These are phyloP conservation scores for Cherax quadricarinatus DNA, from an alignment of 1,140 invertebrate species.

Conservation along the genomic window DNA sequence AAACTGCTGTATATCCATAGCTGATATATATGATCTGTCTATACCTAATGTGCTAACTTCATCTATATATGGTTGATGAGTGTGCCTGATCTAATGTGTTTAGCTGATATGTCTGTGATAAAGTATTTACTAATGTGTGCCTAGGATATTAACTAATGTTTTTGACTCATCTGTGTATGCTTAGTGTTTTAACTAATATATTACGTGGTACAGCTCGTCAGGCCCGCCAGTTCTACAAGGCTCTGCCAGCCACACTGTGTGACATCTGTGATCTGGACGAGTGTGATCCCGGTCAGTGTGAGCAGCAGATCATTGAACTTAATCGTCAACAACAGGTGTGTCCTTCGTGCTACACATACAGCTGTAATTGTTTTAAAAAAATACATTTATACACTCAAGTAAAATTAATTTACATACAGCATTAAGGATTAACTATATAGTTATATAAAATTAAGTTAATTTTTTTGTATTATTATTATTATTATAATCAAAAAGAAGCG, in stretches of 20 bases:
- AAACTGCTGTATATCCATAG: too few relatives aligned
- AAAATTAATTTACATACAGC: background rate
- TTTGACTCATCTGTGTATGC: too few relatives aligned
- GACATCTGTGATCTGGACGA: conserved; percentile 87
- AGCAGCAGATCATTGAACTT: conserved; percentile 68
- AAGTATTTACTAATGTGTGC: too few relatives aligned
- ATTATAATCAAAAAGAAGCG: too few relatives aligned
- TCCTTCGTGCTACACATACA: background rate
- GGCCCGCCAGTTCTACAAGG: conserved; percentile 87
- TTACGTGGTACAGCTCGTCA: conserved; percentile 79
- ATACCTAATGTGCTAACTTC: too few relatives aligned
- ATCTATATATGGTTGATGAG: too few relatives aligned
- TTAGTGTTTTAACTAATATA: too few relatives aligned
- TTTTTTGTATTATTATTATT: too few relatives aligned
- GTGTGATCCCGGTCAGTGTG: conserved; percentile 77
- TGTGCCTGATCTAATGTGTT: too few relatives aligned
- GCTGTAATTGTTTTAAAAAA: background rate
- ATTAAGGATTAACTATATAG: background rate
- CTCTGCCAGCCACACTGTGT: conserved; percentile 83
- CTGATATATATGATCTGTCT: too few relatives aligned
- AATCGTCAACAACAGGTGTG: conserved; percentile 71
- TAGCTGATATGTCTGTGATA: too few relatives aligned
- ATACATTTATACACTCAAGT: background rate
- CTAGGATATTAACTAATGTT: too few relatives aligned
- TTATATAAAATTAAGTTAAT: background rate